These are phyloP conservation scores for Mimumesa dahlbomi DNA, from an alignment of 2,888 invertebrate genomes.

Conservation along the genomic window DNA sequence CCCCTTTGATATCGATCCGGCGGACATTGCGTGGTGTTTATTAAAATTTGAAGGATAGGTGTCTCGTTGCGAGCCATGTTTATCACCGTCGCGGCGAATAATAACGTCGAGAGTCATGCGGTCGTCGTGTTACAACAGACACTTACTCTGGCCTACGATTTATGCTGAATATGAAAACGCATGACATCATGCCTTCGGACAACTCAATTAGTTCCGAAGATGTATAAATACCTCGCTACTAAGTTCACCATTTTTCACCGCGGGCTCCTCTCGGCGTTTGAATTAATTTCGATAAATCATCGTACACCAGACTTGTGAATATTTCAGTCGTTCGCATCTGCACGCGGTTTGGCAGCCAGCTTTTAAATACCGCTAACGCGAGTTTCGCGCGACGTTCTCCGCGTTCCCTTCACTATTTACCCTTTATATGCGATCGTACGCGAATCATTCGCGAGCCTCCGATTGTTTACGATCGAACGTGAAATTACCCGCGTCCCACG, in stretches of 20 bases:
- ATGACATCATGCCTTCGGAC: conserved; percentile 43
- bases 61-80: conserved; percentile 21
- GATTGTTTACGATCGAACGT: conserved; percentile 51
- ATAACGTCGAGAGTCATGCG: conserved; percentile 32
- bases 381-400: conserved; percentile 22
- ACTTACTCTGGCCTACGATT: conserved; percentile 37
- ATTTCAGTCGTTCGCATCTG: too few relatives aligned
- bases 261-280: too few relatives aligned
- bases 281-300: too few relatives aligned
- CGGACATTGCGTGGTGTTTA: conserved; percentile 20
- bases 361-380: too few relatives aligned
- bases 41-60: conserved; percentile 26
- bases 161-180: conserved; percentile 41
- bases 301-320: too few relatives aligned
- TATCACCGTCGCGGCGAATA: conserved; percentile 27
- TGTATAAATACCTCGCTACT: conserved; percentile 28
- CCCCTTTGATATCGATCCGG: neutral
- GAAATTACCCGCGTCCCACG: conserved; percentile 51
- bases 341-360: too few relatives aligned
- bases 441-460: conserved; percentile 30
- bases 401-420: conserved; percentile 38
- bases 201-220: conserved; percentile 39
- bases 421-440: neutral
- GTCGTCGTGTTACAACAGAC: conserved; percentile 36
- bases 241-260: too few relatives aligned